Evolutionary conservation across 2,113 vertebrate species (phyloP), one percentile per base, ranked within the genome.

Genomic region (Barnardius zonarius): DNA sequence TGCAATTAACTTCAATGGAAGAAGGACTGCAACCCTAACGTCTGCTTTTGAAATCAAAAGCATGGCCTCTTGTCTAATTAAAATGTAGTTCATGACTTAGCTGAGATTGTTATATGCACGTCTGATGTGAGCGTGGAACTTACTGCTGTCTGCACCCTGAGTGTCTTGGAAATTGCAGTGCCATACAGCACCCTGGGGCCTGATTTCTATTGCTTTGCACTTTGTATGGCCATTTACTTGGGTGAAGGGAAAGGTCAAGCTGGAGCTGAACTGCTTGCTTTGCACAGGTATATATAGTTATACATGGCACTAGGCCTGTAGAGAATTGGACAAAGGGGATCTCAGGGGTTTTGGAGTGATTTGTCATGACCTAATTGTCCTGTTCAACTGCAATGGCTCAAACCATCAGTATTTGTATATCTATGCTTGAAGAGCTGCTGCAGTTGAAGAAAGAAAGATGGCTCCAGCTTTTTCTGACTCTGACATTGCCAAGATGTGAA

Each of bases 1-100:
- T 95, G 93, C 92, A 97, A 96, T 96, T 96, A 97, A 96, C 92
- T 96, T 96, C 88, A 94, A 67, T 83, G 81, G 86, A 64, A 86
- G 86, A 87, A 96, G 92, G 86, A 93, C 83, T 91, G 66, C 69
- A 95, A 94, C 90, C 86, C 95, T 96, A 62, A 96, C 85, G 96
- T 95, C 91, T 95, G 6, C 93, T 95, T 96, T 86, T 91, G 92
- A 94, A 96, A 96, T 96, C 83, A 93, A 96, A 92, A 95, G 93
- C 86, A 59, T 83, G 81, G 81, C 77, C 86, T 63, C 86, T 76
- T 69, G 62, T 92, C 95, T 94, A 95, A 96, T 94, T 96, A 97
- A 96, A 94, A 95, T 91, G 92, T 88, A 89, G 88, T 84, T 95
- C 84, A 57, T 92, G 92, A 84, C 73, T 96, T 93, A 54, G 63